Conservation (phyloP, 2,888 invertebrate genomes). For the Chymomyza fuscimana region DNA sequence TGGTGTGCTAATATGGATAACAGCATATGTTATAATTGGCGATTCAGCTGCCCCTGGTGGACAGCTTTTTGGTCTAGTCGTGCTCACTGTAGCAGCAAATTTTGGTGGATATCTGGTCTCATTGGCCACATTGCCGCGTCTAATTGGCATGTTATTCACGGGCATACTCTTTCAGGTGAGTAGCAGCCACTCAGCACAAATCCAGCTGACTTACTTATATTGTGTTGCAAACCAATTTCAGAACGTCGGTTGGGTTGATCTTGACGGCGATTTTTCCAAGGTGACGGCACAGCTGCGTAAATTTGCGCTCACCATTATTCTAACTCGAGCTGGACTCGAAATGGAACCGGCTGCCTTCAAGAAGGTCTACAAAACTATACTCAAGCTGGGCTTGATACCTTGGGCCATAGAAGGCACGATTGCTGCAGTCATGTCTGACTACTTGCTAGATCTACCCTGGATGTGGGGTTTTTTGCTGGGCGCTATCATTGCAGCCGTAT, state of each 20-base stretch:
- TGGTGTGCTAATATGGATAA: constrained; percentile 88
- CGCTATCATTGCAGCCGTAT: constrained; percentile 93
- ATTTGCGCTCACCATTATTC: constrained; percentile 93
- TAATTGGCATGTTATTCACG: constrained; percentile 92
- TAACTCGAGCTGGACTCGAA: constrained; percentile 95
- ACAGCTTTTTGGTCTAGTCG: constrained; percentile 88
- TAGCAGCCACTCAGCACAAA: background rate
- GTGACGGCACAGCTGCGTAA: constrained; percentile 89
- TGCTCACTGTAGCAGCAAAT: constrained; percentile 87
- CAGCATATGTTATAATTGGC: constrained; percentile 88
- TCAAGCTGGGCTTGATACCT: constrained; percentile 92
- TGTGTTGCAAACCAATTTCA: constrained; percentile 72
- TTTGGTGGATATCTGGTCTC: constrained; percentile 91
- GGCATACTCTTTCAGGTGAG: constrained; percentile 85
- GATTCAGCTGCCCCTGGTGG: constrained; percentile 91
- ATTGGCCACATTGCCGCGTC: constrained; percentile 88
- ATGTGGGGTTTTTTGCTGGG: constrained; percentile 87
- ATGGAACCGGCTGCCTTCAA: constrained; percentile 93
- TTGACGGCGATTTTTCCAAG: constrained; percentile 84
- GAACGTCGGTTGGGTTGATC: constrained; percentile 87
- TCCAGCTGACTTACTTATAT: constrained; percentile 1
- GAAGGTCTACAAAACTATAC: constrained; percentile 89
- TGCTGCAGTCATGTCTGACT: constrained; percentile 86
- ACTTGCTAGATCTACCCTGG: constrained; percentile 90
- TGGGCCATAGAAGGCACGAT: constrained; percentile 90